Evolutionary conservation across 2,113 vertebrate genomes (phyloP), one percentile per base, ranked within the genome.

Genomic region (Athene cunicularia): DNA sequence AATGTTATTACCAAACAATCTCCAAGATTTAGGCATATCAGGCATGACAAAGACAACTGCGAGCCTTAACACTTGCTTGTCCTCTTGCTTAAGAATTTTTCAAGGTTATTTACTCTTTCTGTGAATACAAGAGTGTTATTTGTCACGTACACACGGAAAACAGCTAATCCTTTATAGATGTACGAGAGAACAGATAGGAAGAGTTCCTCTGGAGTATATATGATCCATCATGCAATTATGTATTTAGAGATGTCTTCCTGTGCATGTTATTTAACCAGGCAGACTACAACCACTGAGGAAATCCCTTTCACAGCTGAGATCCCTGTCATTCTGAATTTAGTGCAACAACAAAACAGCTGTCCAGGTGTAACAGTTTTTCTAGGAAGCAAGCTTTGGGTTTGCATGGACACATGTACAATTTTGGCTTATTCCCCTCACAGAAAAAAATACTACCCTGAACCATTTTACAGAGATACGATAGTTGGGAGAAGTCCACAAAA

Each of bases 191-290:
- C 62, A 90, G 37, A 68, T 0, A 88, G 60, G 43, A 93, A 90
- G 49, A 89, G 53, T 73, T 96, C 92, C 45, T 94, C 76, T 70
- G 64, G 27, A 92, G 33, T 64, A n/a, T n/a, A n/a, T 60, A 90
- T 27, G 67, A 98, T 88, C 87, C 72, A 97, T 87, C 80, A 91
- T 8, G 33, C 79, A 96, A 97, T 96, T 82, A 96, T 16, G 55
- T 62, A 80, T 94, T 88, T 80, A 91, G n/a, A 60, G n/a, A 86
- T 33, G 47, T 86, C 80, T 89, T 95, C 84, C 63, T 79, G 22
- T 30, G n/a, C 56, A 39, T 5, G 2, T 85, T 72, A 95, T 60
- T 85, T 88, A 70, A 68, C 45, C 71, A 89, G 30, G 32, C 28
- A 86, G 35, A 90, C 62, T 58, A 89, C 56, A 89, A 47, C 28